Conservation (phyloP, 2,113 vertebrate genomes). For the Labeo catla region DNA sequence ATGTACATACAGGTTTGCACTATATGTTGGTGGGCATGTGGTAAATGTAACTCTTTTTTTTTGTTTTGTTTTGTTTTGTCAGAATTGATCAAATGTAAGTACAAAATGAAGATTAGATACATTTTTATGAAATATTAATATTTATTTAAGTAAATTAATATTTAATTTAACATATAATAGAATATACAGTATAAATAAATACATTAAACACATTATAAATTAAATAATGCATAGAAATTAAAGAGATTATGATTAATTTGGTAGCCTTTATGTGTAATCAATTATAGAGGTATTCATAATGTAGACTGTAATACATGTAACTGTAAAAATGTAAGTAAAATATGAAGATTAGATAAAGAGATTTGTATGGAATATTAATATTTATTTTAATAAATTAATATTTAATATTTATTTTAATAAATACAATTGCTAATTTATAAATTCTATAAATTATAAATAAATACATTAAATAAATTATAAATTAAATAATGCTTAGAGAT, state of each 20-base stretch:
- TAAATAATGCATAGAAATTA: no score
- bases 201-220: no score
- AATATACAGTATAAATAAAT: no score
- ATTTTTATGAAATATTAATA: not conserved
- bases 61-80: no score
- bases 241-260: no score
- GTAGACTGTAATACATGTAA: no score
- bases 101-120: no score
- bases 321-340: not conserved
- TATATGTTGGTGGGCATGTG: not conserved
- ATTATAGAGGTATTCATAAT: no score
- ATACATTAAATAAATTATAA: not conserved
- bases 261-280: no score
- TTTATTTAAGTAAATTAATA: not conserved
- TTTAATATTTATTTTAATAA: not conserved
- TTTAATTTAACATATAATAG: no score
- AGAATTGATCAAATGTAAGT: no score
- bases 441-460: not conserved
- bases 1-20: not conserved
- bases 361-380: not conserved
- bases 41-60: no score
- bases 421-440: not conserved
- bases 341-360: not conserved
- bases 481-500: not conserved
- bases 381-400: not conserved